Evolutionary conservation across 1,140 invertebrate genomes (phyloP).

Genomic region (Aradophagus sp.): DNA sequence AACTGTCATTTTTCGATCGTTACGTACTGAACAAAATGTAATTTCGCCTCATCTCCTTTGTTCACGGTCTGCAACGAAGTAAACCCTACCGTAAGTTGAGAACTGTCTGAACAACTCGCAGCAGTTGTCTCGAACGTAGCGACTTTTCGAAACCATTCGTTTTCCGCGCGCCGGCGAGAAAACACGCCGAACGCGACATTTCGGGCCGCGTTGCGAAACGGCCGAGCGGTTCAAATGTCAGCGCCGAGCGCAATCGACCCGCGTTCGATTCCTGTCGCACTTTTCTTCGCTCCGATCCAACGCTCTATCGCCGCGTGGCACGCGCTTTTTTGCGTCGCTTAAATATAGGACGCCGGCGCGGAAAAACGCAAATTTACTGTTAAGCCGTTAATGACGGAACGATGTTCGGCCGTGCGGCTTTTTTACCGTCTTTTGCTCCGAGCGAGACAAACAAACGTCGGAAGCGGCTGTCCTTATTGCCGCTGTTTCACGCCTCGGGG

Average conservation of each 20-base stretch:
- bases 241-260: constrained; percentile 19
- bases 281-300: constrained; percentile 1
- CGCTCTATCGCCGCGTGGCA: background rate
- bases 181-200: constrained; percentile 26
- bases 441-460: constrained; percentile 29
- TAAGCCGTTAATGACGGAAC: constrained; percentile 35
- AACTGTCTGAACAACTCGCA: too few species aligned
- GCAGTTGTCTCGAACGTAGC: background rate
- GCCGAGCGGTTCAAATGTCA: constrained; percentile 41
- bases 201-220: constrained; percentile 26
- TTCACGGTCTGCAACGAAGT: too few species aligned
- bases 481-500: too few species aligned
- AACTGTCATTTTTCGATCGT: too few species aligned
- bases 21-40: too few species aligned
- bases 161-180: constrained; percentile 10
- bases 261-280: constrained; percentile 32
- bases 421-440: constrained; percentile 12
- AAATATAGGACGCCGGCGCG: constrained; percentile 9
- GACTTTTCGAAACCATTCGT: background rate
- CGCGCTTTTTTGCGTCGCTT: constrained; percentile 1
- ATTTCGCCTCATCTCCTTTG: too few species aligned
- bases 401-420: constrained; percentile 23
- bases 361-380: constrained; percentile 41
- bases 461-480: constrained; percentile 21
- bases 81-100: too few species aligned